Base-by-base conservation (phyloP, 2,113 vertebrate genomes). In the Misgurnus anguillicaudatus region DNA sequence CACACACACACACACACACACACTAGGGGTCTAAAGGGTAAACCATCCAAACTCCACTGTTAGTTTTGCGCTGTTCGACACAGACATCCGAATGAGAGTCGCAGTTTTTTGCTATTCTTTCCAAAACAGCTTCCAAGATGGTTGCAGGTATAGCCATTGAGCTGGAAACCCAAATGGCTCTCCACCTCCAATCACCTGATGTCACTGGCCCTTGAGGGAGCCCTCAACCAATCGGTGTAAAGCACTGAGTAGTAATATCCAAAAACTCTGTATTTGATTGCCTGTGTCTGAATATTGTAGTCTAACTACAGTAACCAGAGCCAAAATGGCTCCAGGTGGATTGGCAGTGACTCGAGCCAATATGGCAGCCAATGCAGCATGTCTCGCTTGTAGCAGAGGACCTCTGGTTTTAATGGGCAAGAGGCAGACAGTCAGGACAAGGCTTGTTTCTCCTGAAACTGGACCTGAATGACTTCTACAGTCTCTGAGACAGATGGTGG, bases 271-370 rank as follows among this genome's bases (percentile, higher is more conserved):
- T 64, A 74, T 66, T 51, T 61, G 48, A 79, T 31, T 42, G 69
- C 68, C 45, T 31, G 55, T 65, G 64, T 70, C 65, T 42, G 58
- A 58, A 72, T 78, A 47, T 78, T 42, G 61, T 84, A 69, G 45
- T 75, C 70, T 84, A 64, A 80, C 67, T 72, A 57, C 68, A 68
- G 17, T 70, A 51, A 65, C 58, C 39, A 6, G 42, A 77, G 78
- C 82, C 82, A 83, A 77, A 83, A 80, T 68, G 79, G 65, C 79
- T 84, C 79, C 79, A 84, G 79, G 79, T 84, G 76, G 76, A 78
- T 70, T 81, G 77, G 74, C 75, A 73, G 68, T 78, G 66, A 74
- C 57, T 57, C 75, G 65, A 81, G 80, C 83, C 79, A 84, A 84
- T 17, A 81, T 65, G 75, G 68, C 78, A 74, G 63, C 71, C 68